Conservation (phyloP, 2,113 vertebrate genomes). For the Loxodonta africana region DNA sequence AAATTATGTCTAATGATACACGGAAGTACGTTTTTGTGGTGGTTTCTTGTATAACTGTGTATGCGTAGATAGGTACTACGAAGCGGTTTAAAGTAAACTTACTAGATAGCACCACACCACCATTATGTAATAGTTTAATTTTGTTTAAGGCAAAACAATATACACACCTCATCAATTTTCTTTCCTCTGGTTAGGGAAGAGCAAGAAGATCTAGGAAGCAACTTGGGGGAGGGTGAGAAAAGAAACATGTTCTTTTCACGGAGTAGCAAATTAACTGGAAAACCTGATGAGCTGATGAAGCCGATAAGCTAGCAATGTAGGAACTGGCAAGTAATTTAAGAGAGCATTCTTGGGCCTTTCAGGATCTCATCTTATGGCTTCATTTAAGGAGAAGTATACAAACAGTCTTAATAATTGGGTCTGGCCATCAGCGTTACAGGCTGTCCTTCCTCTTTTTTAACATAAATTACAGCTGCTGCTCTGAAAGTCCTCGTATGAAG, state of each 20-base stretch:
- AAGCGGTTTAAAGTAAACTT: neutral
- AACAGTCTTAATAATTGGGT: neutral
- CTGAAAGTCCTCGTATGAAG: neutral
- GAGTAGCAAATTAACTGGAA: slow-evolving; percentile 19
- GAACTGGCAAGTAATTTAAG: neutral
- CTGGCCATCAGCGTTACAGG: neutral
- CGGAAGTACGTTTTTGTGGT: neutral
- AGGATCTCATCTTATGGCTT: neutral
- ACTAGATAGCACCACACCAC: neutral
- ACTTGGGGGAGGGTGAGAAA: neutral
- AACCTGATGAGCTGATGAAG: neutral
- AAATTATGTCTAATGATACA: neutral
- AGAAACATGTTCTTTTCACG: neutral
- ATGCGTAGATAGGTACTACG: neutral
- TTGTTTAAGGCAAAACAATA: neutral
- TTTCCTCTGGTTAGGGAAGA: neutral
- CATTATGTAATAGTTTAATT: neutral
- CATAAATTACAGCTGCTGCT: slow-evolving; percentile 5
- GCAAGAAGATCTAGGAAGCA: neutral
- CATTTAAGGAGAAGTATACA: slow-evolving; percentile 10
- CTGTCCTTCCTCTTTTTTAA: neutral
- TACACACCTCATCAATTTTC: neutral
- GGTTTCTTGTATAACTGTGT: neutral
- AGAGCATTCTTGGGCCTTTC: slow-evolving; percentile 4
- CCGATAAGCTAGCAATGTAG: neutral